Conservation (phyloP, 2,888 invertebrate genomes). For the Malachius bipustulatus region DNA sequence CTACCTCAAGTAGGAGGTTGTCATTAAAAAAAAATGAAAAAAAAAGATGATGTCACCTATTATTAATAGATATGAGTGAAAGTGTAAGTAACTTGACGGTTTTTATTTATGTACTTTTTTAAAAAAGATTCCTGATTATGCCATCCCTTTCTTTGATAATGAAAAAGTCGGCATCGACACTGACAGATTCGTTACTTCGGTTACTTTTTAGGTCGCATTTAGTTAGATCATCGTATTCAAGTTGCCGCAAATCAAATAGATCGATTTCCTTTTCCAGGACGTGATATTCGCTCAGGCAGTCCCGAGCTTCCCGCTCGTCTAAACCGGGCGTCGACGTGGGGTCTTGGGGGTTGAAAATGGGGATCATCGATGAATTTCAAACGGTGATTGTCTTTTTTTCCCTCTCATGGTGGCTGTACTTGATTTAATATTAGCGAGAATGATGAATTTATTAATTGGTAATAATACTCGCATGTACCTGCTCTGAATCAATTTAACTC, state of each 20-base stretch:
- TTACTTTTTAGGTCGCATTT: conserved; percentile 32
- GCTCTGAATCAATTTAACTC: too few species aligned
- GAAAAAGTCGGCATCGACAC: conserved; percentile 45
- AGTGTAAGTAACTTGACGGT: too few species aligned
- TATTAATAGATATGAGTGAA: too few species aligned
- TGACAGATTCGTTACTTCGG: conserved; percentile 40
- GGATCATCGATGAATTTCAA: conserved; percentile 77
- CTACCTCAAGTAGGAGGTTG: too few species aligned
- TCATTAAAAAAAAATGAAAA: too few species aligned
- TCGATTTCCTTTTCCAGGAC: conserved; percentile 42
- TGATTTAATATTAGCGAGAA: too few species aligned
- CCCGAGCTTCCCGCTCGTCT: conserved; percentile 50
- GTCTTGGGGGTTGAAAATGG: conserved; percentile 58
- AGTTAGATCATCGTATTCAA: conserved; percentile 44
- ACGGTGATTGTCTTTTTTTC: conserved; percentile 44
- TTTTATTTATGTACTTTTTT: too few species aligned
- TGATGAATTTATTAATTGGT: too few species aligned
- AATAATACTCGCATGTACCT: too few species aligned
- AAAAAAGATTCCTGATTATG: conserved; percentile 33
- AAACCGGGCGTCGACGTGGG: conserved; percentile 61
- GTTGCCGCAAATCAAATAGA: conserved; percentile 40
- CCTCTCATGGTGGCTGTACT: conserved; percentile 19
- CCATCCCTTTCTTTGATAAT: conserved; percentile 35
- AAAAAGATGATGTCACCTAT: too few species aligned
- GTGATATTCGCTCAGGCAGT: conserved; percentile 32